Percentiles rank a stretch among this genome's conserved stretches.
phyloP scores from a whole-genome alignment of 2,113 vertebrate genomes.

The Balaeniceps rex region DNA sequence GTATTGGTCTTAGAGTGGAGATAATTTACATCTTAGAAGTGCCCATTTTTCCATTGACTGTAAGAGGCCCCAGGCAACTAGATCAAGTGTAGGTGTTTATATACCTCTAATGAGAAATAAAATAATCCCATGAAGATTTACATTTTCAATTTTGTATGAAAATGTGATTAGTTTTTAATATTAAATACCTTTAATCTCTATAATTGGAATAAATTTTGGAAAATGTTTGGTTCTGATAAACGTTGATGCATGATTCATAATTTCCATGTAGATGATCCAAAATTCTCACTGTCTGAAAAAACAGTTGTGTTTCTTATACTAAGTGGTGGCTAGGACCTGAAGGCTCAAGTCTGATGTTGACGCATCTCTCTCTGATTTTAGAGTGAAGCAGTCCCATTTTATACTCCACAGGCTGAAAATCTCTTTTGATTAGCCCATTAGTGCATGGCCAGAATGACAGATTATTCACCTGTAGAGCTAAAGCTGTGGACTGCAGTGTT shows the following conservation, averaged over 20 bases:
- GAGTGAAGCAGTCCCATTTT: background rate
- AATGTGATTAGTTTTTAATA: background rate
- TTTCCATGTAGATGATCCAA: background rate
- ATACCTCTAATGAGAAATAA: background rate
- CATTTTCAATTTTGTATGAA: background rate
- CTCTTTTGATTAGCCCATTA: background rate
- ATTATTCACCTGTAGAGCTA: background rate
- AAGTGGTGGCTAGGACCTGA: background rate
- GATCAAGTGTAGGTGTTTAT: background rate
- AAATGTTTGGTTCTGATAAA: background rate
- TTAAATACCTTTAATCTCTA: background rate
- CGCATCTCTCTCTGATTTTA: background rate
- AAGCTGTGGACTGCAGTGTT: background rate
- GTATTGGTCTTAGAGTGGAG: background rate
- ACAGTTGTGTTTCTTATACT: fast-evolving
- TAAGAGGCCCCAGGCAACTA: background rate
- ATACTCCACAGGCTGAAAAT: background rate
- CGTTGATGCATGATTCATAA: background rate
- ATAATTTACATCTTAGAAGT: background rate
- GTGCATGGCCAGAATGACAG: slow-evolving; percentile 7
- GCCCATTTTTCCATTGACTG: background rate
- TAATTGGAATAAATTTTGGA: background rate
- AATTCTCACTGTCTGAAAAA: fast-evolving
- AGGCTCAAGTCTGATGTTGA: fast-evolving
- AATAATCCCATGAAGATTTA: background rate